Base-by-base conservation (phyloP, 2,113 vertebrate species). In the Ptilorrhoa leucosticta region DNA sequence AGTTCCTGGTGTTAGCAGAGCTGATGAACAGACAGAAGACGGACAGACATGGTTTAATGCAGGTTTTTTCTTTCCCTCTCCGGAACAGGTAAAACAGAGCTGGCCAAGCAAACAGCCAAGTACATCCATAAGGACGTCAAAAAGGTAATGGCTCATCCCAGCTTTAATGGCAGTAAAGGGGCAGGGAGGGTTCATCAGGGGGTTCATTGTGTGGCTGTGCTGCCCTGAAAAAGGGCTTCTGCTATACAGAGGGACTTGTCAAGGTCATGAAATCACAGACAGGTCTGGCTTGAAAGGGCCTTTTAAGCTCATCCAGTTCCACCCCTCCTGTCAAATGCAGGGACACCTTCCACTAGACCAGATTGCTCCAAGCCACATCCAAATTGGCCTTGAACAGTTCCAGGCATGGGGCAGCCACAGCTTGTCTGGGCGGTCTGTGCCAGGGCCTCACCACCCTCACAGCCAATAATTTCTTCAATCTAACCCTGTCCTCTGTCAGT, bases 41-140 rank as follows among this genome's bases (percentile, higher is more conserved):
- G 30, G n/a, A 16, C 11, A 15, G 31, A 27, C 9, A 23, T 54
- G 54, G 4, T 65, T 30, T 73, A 70, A 48, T 31, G 3, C 8
- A 5, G 56, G 14, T 63, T 42, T 37, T 48, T 63, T 83, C 30
- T 47, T 47, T 39, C 42, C 61, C 4, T 95, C 89, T 65, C 72
- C 2, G 76, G 21, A n/a, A 60, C 98, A 99, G 99, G 99, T 78
- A 99, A 99, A 97, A 99, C 99, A 0, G 99, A 99, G 91, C 96
- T 99, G 97, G 99, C 99, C 96, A 99, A 99, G 95, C 99, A 99
- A 95, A 99, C 99, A 10, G 99, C 99, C 72, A 99, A 99, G 79
- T 99, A 99, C 87, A 98, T 99, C 97, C 99, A 99, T 96, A 99
- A 99, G 96, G 99, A 99, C 54, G 72, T 99, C 90, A 99, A 99